Base-by-base conservation (phyloP, 2,797 vertebrate species). In the Acestrorhynchus altus region DNA sequence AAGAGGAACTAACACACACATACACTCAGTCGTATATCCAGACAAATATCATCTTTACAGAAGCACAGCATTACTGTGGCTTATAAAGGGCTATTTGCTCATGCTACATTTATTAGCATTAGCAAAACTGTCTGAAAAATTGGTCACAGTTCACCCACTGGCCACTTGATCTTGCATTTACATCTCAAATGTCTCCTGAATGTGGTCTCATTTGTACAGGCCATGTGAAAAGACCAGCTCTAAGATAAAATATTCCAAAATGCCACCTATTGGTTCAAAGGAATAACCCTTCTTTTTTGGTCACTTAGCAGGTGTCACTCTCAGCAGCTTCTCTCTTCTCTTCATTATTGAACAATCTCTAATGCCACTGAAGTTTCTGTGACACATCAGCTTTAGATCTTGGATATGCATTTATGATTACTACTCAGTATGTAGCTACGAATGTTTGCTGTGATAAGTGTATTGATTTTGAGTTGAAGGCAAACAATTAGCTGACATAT, bases 361-460 rank as follows among this genome's bases (percentile, higher is more conserved):
- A 63, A 0, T 1, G 42, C n/a, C 0, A 2, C 28, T 2, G 4
- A 8, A 24, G 4, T 35, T 35, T 6, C 31, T 46, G 24, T 1
- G n/a, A 64, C 39, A 10, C 4, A 6, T 1, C 16, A 76, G 0
- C 22, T 82, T 78, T 77, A 77, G 77, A 81, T 85, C 46, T 54
- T 49, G 63, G 51, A 18, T 86, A 73, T 81, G 61, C 79, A 85
- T 80, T 84, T 83, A 89, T 74, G 82, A 80, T 75, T 75, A 81
- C 85, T 76, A 67, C 66, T 81, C 65, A 42, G 84, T 40, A 72
- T 44, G 81, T 42, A 81, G 18, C 20, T 22, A 35, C 31, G 42
- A 42, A 18, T 61, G 61, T 15, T 1, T 47, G 64, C 65, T 28
- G 44, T 49, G 22, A 18, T 28, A 11, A 67, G 31, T 47, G 28